These are phyloP conservation scores for Boulengeromyrus knoepffleri DNA, from an alignment of 2,113 vertebrate genomes.

Conservation along the genomic window DNA sequence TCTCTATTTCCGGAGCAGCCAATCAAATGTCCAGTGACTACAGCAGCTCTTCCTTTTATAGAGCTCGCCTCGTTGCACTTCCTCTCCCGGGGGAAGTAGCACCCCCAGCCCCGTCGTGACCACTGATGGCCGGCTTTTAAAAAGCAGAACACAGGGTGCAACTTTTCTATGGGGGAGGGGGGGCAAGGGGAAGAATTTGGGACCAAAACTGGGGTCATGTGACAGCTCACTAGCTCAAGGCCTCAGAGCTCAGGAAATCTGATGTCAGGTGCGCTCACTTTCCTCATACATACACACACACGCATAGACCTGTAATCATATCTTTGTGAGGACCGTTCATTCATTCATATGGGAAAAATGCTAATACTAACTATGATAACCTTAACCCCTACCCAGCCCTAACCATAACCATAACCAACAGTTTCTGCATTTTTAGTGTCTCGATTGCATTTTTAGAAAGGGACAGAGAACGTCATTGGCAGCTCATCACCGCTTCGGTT, in stretches of 20 bases:
- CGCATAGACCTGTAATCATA: background rate
- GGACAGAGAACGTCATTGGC: background rate
- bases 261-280: background rate
- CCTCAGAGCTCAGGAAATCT: background rate
- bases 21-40: background rate
- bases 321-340: no score
- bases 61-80: background rate
- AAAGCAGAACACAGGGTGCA: background rate
- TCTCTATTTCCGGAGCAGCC: constrained; percentile 10
- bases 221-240: background rate
- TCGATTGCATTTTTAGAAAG: background rate
- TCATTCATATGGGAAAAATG: no score
- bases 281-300: background rate
- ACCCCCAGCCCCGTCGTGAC: background rate
- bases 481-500: background rate
- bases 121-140: background rate
- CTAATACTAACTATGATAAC: no score
- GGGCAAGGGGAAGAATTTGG: background rate
- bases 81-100: background rate
- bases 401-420: no score
- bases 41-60: constrained; percentile 7
- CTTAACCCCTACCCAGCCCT: no score
- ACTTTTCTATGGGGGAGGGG: background rate
- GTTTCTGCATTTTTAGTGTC: no score
- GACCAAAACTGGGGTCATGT: background rate